Base-by-base conservation (phyloP, 2,113 vertebrate genomes). In the Syngnathoides biaculeatus region DNA sequence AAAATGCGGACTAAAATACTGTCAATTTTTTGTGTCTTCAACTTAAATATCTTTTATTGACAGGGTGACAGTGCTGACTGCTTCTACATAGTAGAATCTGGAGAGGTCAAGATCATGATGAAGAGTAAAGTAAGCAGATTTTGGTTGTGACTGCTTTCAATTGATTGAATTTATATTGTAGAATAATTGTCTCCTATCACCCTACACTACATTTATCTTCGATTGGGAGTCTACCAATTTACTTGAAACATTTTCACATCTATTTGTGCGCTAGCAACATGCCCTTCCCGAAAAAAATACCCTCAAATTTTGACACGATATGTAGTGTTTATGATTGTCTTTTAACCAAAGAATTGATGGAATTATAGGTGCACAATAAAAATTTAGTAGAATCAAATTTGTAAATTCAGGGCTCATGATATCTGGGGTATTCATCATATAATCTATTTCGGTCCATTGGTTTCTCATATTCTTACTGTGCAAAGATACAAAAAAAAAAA, bases 11-110 rank as follows among this genome's bases (percentile, higher is more conserved):
- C 20, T 20, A 52, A 22, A 2, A 22, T 52, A 52, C 13, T 43
- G 42, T 6, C 9, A 12, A 0, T 52, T n/a, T 2, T 2, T 1
- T 55, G 6, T 2, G 13, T 15, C 22, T 12, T 22, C 24, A 13
- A 27, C 12, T 30, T 57, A 19, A 24, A 24, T 42, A 3, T 73
- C 48, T 64, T 75, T 52, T 35, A 6, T 79, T 81, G 75, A 62
- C 81, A 99, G 97, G 97, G 97, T 0, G 97, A 98, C 64, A 94
- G 92, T 81, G 97, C 97, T 39, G 95, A 97, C 70, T 95, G 95
- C 84, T 98, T 98, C 88, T 98, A 94, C 90, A 91, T 98, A 53
- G 93, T 98, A 82, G 95, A 98, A 79, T 95, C 94, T 3, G 97
- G 97, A 8, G 96, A 98, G 77, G 95, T 98, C 79, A 97, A 94